Evolutionary conservation across 2,888 invertebrate genomes (phyloP).

Genomic region (Blastobasis adustella): DNA sequence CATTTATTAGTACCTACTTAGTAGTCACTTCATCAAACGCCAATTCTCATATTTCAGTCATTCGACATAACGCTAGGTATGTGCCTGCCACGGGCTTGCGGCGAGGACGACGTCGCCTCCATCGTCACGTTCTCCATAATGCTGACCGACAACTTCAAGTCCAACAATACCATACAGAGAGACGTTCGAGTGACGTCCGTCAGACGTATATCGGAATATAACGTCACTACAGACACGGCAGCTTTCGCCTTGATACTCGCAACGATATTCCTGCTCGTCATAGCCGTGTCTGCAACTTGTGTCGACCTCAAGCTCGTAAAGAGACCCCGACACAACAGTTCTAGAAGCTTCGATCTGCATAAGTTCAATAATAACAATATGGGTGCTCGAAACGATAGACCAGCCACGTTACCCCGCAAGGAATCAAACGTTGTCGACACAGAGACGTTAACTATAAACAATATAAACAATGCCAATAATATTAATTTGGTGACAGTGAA

Average conservation of each 20-base stretch:
- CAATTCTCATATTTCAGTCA: conserved; percentile 35
- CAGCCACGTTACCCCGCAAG: conserved; percentile 22
- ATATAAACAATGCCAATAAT: conserved; percentile 32
- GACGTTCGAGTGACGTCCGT: conserved; percentile 37
- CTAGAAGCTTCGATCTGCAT: conserved; percentile 53
- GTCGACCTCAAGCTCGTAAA: conserved; percentile 54
- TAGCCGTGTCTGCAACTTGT: conserved; percentile 55
- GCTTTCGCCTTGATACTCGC: conserved; percentile 41
- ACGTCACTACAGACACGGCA: conserved; percentile 37
- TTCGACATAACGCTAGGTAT: conserved; percentile 53
- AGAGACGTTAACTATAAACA: conserved; percentile 26
- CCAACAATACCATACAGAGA: conserved; percentile 48
- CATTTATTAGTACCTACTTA: too few species aligned
- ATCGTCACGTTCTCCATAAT: conserved; percentile 65
- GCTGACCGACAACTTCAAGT: conserved; percentile 54
- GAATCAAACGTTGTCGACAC: conserved; percentile 20
- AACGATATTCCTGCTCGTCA: conserved; percentile 33
- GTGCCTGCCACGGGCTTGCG: conserved; percentile 66
- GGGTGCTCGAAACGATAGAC: conserved; percentile 14
- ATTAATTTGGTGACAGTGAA: conserved; percentile 44
- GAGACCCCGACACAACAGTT: conserved; percentile 33
- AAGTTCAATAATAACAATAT: conserved; percentile 32
- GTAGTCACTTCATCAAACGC: too few species aligned
- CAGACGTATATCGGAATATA: conserved; percentile 41
- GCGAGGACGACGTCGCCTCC: conserved; percentile 49